Conservation (phyloP, 2,797 vertebrate genomes). For the Enteromius trimaculatus region DNA sequence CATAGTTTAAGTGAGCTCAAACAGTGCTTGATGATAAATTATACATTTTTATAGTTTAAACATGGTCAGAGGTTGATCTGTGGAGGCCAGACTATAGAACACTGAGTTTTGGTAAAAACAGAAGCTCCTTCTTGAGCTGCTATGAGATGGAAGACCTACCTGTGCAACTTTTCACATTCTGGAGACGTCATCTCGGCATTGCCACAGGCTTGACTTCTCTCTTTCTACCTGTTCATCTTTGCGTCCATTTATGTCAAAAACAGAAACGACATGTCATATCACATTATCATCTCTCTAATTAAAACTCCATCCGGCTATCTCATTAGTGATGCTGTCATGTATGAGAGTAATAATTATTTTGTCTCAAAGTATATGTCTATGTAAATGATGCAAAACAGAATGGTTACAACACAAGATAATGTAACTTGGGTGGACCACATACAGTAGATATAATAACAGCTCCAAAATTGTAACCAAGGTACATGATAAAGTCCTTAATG, state of each 20-base stretch:
- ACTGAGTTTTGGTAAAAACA: background rate
- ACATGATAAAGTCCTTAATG: background rate
- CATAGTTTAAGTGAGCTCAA: background rate
- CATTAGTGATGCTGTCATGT: conserved; percentile 5
- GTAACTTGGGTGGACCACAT: background rate
- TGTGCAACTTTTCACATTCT: background rate
- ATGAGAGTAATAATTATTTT: background rate
- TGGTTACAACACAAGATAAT: background rate
- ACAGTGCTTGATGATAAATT: conserved; percentile 7
- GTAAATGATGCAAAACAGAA: background rate
- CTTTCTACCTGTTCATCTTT: background rate
- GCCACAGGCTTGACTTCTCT: background rate
- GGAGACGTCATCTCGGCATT: background rate
- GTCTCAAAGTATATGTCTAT: conserved; percentile 7
- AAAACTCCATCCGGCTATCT: background rate
- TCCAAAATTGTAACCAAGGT: background rate
- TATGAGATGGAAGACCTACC: background rate
- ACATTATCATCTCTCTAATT: background rate
- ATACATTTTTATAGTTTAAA: background rate
- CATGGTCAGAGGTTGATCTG: conserved; percentile 12
- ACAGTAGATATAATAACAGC: background rate
- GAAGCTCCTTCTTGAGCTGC: background rate
- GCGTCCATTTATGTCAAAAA: background rate
- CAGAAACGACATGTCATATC: background rate
- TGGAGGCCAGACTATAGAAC: background rate